Base-by-base conservation (phyloP, 2,797 vertebrate genomes). In the Pseudomugil gertrudae region DNA sequence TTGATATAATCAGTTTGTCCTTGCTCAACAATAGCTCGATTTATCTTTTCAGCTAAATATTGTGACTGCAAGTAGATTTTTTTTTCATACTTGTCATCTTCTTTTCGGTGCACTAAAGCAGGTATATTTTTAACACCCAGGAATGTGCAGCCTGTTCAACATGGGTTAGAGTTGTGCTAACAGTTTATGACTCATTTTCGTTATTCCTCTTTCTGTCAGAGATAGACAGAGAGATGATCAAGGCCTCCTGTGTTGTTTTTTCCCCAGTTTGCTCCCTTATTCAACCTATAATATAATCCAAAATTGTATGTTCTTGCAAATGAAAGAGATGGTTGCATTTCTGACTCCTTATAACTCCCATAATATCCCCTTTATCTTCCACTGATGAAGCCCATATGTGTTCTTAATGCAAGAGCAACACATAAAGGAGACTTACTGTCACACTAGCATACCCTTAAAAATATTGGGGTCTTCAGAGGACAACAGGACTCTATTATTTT, bases 1-100 rank as follows among this genome's bases (percentile, higher is more conserved):
- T 71, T 81, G 71, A 84, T 87, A 72, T 15, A 29, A 81, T 81
- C 79, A 78, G 63, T 62, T 71, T 78, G 57, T 76, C 64, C 59
- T 84, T 35, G 47, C 62, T 62, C 68, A 70, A 78, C 69, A 71
- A 48, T 56, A 3, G 27, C 35, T 63, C 36, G 27, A 56, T 80
- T 80, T 70, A 73, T 79, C 63, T 61, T 81, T 60, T 53, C 23
- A 43, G 66, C 35, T 32, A 63, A 57, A 55, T 55, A 17, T 43
- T 26, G n/a, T 55, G 30, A 63, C 56, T 43, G 48, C 61, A 52
- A 43, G 50, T 29, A n/a, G 50, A 23, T 4, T 67, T 67, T 26
- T 47, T 24, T 40, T 15, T 9, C 3, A 15, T 24, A 57, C 10
- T 33, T n/a, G 19, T 45, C 5, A 11, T 32, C 57, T 53, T 38